A percentile compares a stretch with the other conserved stretches of the same genome.
phyloP scores from a whole-genome alignment of 2,888 invertebrate genomes.

The Acronicta aceris region DNA sequence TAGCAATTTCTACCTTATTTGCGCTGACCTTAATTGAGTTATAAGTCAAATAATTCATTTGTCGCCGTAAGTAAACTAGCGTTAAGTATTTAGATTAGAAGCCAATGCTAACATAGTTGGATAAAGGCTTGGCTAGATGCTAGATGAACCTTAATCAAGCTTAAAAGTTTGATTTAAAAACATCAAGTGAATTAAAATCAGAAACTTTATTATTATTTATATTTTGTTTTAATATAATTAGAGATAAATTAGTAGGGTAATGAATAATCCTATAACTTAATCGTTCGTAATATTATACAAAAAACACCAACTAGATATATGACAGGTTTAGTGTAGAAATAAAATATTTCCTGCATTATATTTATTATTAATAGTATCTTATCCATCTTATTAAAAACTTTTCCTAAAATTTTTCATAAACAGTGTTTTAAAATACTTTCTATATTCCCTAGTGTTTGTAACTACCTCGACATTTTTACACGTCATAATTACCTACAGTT shows the following conservation, averaged over 20 bases:
- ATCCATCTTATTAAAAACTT: constrained; percentile 63
- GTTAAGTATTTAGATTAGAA: neutral
- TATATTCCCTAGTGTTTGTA: constrained; percentile 68
- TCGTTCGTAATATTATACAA: constrained; percentile 74
- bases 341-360: constrained; percentile 65
- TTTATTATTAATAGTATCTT: constrained; percentile 63
- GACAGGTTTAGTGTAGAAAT: constrained; percentile 61
- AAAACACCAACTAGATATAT: constrained; percentile 82
- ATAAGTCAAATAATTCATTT: too few species aligned
- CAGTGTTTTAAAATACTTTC: constrained; percentile 65
- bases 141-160: neutral
- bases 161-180: constrained; percentile 1
- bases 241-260: constrained; percentile 52
- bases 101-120: neutral
- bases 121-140: neutral
- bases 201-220: constrained; percentile 16
- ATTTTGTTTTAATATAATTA: constrained; percentile 35
- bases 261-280: constrained; percentile 68
- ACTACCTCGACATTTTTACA: constrained; percentile 70
- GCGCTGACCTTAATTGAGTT: too few species aligned
- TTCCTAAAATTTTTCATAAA: constrained; percentile 66
- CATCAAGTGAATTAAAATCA: constrained; percentile 15
- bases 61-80: too few species aligned
- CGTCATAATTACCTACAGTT: constrained; percentile 53
- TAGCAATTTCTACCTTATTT: too few species aligned